These are phyloP conservation scores for Nerophis lumbriciformis DNA, from an alignment of 2,113 vertebrate genomes.

Conservation along the genomic window DNA sequence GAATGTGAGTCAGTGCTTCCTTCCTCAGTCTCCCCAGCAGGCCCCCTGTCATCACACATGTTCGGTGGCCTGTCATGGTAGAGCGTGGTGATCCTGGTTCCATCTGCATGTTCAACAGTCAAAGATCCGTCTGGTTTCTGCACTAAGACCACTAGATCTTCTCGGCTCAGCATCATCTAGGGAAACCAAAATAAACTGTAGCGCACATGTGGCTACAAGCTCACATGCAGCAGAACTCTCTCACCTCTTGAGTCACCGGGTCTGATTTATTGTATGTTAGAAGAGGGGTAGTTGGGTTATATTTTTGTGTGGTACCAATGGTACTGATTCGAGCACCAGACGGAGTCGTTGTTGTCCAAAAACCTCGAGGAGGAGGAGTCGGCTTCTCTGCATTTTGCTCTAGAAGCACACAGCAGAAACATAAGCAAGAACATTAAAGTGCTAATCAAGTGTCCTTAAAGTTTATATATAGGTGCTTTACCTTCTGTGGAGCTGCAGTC, in stretches of 20 bases:
- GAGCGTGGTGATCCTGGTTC: constrained; percentile 85
- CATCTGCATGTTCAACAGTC: constrained; percentile 86
- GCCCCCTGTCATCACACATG: neutral
- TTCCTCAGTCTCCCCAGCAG: neutral
- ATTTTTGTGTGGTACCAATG: constrained; percentile 58
- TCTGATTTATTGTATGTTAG: constrained; percentile 77
- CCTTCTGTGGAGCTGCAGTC: constrained; percentile 70
- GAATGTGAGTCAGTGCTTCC: neutral
- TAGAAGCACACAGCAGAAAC: constrained; percentile 16
- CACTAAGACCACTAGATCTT: constrained; percentile 81
- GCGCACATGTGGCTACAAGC: neutral
- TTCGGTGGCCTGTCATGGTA: constrained; percentile 62
- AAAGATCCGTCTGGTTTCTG: constrained; percentile 69
- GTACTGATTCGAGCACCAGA: constrained; percentile 78
- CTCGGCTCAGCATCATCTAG: constrained; percentile 83
- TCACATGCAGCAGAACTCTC: neutral
- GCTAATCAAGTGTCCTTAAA: neutral
- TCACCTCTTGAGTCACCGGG: constrained; percentile 78
- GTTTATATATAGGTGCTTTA: constrained; percentile 1
- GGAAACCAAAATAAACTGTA: neutral
- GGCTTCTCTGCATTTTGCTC: constrained; percentile 33
- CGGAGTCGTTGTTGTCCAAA: constrained; percentile 85
- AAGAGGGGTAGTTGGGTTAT: constrained; percentile 57
- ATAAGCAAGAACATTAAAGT: neutral
- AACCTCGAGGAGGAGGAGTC: constrained; percentile 50